Conservation (phyloP, 2,797 vertebrate genomes). For the Bradypodion pumilum region DNA sequence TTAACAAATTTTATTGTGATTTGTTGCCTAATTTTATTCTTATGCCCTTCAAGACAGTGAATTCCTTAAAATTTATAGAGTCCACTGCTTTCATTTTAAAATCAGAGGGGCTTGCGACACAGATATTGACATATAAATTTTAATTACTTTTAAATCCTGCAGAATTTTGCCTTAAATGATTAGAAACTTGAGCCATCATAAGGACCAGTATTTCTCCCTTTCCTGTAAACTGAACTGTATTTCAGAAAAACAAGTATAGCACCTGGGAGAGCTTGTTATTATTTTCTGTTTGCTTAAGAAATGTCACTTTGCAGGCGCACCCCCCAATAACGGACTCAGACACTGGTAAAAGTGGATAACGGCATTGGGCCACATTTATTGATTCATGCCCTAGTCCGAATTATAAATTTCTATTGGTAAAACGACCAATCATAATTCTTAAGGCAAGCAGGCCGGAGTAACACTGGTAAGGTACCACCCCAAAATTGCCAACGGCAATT, state of each 20-base stretch:
- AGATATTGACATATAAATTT: constrained; percentile 20
- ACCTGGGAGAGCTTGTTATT: background rate
- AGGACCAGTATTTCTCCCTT: background rate
- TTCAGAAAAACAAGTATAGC: background rate
- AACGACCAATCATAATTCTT: too few species aligned
- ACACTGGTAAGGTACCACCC: too few species aligned
- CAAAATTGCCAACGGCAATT: too few species aligned
- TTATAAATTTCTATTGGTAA: too few species aligned
- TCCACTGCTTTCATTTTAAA: constrained; percentile 2
- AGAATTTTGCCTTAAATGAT: constrained; percentile 25
- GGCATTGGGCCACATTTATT: too few species aligned
- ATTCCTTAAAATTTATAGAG: constrained; percentile 2
- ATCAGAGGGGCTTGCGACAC: background rate
- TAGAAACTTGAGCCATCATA: constrained; percentile 16
- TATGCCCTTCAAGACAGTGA: background rate
- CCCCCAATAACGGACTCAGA: too few species aligned
- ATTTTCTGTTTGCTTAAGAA: background rate
- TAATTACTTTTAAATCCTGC: constrained; percentile 31
- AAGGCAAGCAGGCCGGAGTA: too few species aligned
- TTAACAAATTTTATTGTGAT: constrained; percentile 33
- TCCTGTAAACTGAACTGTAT: constrained; percentile 13
- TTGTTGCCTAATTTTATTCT: constrained; percentile 1
- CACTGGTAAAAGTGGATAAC: too few species aligned
- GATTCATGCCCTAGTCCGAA: too few species aligned
- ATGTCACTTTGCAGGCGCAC: too few species aligned